A percentile compares a stretch with the other conserved stretches of the same genome.
These are phyloP conservation scores for Etheostoma cragini DNA, from an alignment of 2,113 vertebrate species.

Conservation along the genomic window DNA sequence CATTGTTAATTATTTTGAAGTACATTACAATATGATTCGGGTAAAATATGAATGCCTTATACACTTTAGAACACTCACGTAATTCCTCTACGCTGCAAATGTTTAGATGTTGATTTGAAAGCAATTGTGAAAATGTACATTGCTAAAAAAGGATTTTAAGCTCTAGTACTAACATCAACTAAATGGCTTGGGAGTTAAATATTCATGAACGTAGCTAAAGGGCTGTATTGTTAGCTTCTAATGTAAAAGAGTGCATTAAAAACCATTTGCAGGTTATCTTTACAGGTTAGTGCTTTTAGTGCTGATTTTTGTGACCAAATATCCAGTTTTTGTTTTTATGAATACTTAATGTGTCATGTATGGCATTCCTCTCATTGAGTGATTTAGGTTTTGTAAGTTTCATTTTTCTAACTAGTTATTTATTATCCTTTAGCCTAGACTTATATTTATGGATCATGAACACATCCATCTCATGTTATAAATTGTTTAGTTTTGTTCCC, in stretches of 20 bases:
- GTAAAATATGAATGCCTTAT: conserved; percentile 60
- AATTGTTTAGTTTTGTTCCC: conserved; percentile 7
- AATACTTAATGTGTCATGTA: conserved; percentile 14
- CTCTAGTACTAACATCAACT: conserved; percentile 19
- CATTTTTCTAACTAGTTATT: conserved; percentile 64
- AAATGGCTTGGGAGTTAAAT: not conserved
- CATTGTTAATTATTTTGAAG: conserved; percentile 49
- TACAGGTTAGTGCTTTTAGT: conserved; percentile 36
- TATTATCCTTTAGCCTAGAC: conserved; percentile 54
- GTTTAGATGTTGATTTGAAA: conserved; percentile 32
- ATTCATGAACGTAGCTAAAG: conserved; percentile 43
- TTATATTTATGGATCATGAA: conserved; percentile 50
- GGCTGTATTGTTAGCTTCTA: conserved; percentile 34
- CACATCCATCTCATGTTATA: conserved; percentile 9
- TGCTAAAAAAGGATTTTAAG: conserved; percentile 3
- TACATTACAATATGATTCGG: conserved; percentile 44
- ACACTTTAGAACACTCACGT: conserved; percentile 41
- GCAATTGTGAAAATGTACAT: conserved; percentile 15
- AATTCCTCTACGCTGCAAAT: conserved; percentile 38
- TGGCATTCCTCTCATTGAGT: conserved; percentile 50
- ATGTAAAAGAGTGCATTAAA: conserved; percentile 27
- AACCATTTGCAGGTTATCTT: not conserved
- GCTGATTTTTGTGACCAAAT: conserved; percentile 70
- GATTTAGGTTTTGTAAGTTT: conserved; percentile 49
- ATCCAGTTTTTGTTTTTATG: not conserved